Base-by-base conservation (phyloP, 2,888 invertebrate genomes). In the Ferdinandea cuprea region DNA sequence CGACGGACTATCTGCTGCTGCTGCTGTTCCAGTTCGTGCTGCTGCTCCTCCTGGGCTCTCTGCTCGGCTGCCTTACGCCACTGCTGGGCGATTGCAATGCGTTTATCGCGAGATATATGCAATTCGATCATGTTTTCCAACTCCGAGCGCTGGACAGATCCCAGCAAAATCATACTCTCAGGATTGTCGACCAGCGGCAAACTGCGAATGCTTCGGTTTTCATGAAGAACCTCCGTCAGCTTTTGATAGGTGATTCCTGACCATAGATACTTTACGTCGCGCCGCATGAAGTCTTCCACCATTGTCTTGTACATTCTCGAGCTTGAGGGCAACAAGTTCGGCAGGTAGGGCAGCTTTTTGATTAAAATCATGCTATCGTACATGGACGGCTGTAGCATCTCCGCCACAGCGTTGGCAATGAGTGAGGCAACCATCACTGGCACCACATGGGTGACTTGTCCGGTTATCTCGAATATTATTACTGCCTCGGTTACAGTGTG, bases 301-400 rank as follows among this genome's bases (percentile, higher is more conserved):
- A 96, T 96, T 56, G 98, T 95, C 88, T 95, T 96, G 92, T 99
- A 98, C 93, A 98, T 97, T 80, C 95, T 97, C 89, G 95, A 97
- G 86, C 96, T 96, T 0, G 96, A 95, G 0, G 97, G 97, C 56
- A 98, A 92, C 74, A 99, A 94, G 90, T 99, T 98, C 0, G 99
- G 99, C 50, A 99, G 92, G 89, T 99, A 99, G 0, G 99, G 99
- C 87, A 99, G 92, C 88, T 98, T 97, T 92, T 99, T 99, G 88
- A 99, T 97, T 86, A 98, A 93, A 85, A 99, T 99, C 89, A 99
- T 99, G 91, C 98, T 98, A 93, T 99, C 99, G 92, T 99, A 99
- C 89, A 99, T 96, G 42, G 99, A 99, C 0, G 99, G 99, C 87
- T 98, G 98, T 5, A 99, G 92, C 17, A 97, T 92, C 21, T 98